Conservation (phyloP, 2,113 vertebrate genomes). For the Isurus oxyrinchus region DNA sequence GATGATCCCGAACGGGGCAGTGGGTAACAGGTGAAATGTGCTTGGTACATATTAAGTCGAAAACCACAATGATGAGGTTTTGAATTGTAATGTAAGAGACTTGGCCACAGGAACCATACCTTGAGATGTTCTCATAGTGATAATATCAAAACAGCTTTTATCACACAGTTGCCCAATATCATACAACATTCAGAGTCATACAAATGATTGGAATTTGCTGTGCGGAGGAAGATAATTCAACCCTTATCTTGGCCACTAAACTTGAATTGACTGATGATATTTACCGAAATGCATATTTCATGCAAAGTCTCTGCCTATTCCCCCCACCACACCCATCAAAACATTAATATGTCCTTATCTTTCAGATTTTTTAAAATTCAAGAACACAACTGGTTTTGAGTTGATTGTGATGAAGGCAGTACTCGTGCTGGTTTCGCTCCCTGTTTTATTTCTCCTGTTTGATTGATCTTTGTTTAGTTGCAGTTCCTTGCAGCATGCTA, state of each 20-base stretch:
- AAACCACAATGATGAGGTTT: conserved; percentile 27
- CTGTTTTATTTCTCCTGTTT: not conserved
- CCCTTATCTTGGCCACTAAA: not conserved
- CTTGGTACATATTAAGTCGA: not conserved
- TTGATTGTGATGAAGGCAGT: not conserved
- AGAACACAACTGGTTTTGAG: not conserved
- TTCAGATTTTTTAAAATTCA: not conserved
- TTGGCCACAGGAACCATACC: conserved; percentile 30
- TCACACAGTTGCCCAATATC: not conserved
- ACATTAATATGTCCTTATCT: not conserved
- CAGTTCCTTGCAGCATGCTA: not conserved
- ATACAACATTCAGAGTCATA: not conserved
- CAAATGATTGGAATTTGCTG: not conserved
- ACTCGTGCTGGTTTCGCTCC: not conserved
- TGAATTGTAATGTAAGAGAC: not conserved
- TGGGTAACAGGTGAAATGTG: conserved; percentile 4
- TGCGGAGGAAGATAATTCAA: not conserved
- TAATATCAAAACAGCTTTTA: not conserved
- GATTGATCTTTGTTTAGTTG: not conserved
- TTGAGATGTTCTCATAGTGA: conserved; percentile 6
- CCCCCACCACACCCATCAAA: not conserved
- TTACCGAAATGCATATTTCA: not conserved
- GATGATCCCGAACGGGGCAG: not conserved
- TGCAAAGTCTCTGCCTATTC: not conserved
- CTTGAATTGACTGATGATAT: not conserved